These are phyloP conservation scores for Lepus oiostolus DNA, from an alignment of 2,797 vertebrate species.

Conservation along the genomic window DNA sequence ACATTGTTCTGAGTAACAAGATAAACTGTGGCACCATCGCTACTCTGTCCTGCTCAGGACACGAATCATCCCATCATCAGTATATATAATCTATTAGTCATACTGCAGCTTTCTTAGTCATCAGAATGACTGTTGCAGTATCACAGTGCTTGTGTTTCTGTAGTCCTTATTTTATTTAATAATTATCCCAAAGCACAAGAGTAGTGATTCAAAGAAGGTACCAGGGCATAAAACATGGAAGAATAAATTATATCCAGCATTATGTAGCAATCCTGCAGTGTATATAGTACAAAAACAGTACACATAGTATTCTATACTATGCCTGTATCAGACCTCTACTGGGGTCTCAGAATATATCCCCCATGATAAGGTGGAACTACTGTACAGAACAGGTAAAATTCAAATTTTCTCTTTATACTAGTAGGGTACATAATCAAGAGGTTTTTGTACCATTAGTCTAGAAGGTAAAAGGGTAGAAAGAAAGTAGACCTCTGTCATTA, in stretches of 20 bases:
- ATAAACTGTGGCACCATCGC: no score
- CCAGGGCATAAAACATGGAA: not conserved
- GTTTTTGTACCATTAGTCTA: not conserved
- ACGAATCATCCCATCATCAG: not conserved
- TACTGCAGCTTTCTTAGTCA: no score
- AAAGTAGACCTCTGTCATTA: not conserved
- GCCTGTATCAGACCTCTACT: not conserved
- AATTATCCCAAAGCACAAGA: not conserved
- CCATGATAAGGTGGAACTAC: not conserved
- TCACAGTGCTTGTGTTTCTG: not conserved
- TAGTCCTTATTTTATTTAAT: not conserved
- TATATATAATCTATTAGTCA: accelerated
- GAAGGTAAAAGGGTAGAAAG: not conserved
- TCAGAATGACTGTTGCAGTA: not conserved
- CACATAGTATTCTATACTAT: not conserved
- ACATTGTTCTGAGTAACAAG: not conserved
- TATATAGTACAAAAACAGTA: no score
- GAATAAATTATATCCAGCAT: not conserved
- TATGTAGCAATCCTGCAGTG: not conserved
- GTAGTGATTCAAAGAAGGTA: not conserved
- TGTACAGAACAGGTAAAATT: not conserved
- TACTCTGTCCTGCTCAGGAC: not conserved
- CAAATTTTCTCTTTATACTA: not conserved
- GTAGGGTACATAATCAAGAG: not conserved
- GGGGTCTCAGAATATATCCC: not conserved